Conservation (phyloP, 2,888 invertebrate genomes). For the Geotrupes spiniger region DNA sequence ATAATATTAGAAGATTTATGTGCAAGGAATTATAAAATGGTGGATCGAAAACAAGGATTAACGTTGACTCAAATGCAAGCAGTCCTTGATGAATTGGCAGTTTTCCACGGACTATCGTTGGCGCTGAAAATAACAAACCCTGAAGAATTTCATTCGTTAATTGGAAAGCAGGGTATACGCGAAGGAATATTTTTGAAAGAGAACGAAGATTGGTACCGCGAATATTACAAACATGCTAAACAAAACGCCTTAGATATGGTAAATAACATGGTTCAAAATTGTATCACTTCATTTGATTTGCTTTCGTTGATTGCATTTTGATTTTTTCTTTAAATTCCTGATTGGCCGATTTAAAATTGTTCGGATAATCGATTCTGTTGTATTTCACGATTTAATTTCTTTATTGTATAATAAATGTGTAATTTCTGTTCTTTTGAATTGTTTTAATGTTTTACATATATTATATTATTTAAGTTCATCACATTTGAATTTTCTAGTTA, state of each 20-base stretch:
- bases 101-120: conserved; percentile 64
- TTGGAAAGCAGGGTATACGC: conserved; percentile 52
- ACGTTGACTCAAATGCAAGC: conserved; percentile 59
- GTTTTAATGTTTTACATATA: too few species aligned
- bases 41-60: conserved; percentile 61
- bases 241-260: conserved; percentile 67
- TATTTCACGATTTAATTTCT: too few species aligned
- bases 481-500: too few species aligned
- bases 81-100: conserved; percentile 60
- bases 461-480: too few species aligned
- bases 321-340: too few species aligned
- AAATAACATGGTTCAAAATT: too few species aligned
- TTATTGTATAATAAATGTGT: too few species aligned
- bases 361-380: too few species aligned
- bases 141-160: conserved; percentile 55
- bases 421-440: too few species aligned
- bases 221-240: conserved; percentile 64
- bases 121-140: conserved; percentile 58
- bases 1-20: conserved; percentile 60
- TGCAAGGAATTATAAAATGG: conserved; percentile 61
- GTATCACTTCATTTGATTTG: too few species aligned
- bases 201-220: conserved; percentile 67
- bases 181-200: conserved; percentile 63
- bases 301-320: too few species aligned
- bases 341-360: too few species aligned